These are phyloP conservation scores for Oncopeltus fasciatus DNA, from an alignment of 1,140 invertebrate genomes.

Conservation along the genomic window DNA sequence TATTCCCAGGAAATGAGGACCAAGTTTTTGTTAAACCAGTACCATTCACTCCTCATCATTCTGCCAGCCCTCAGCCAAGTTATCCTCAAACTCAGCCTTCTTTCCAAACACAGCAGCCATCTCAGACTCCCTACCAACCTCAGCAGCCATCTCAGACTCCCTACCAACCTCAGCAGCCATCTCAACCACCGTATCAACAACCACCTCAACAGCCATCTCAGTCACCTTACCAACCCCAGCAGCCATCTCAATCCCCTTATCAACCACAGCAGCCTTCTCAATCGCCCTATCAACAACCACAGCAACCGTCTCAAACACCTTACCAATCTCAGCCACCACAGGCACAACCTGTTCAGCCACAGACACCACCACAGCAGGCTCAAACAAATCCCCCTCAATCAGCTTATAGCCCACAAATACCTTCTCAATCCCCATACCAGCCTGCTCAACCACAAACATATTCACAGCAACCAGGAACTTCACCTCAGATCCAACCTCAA, in stretches of 20 bases:
- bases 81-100: background rate
- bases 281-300: conserved; percentile 15
- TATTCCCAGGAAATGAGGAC: conserved; percentile 19
- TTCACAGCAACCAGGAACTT: background rate
- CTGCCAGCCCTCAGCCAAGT: background rate
- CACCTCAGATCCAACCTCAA: background rate
- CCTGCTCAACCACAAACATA: conserved; percentile 23
- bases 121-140: conserved; percentile 5
- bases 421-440: conserved; percentile 15
- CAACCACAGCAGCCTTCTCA: background rate
- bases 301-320: conserved; percentile 3
- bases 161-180: background rate
- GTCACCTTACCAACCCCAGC: background rate
- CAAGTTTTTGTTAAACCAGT: conserved; percentile 1
- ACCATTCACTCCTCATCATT: background rate
- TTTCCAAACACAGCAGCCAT: background rate
- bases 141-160: background rate
- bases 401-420: conserved; percentile 12
- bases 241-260: background rate
- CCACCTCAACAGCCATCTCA: conserved; percentile 9
- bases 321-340: conserved; percentile 19
- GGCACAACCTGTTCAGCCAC: conserved; percentile 18
- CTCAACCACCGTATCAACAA: conserved; percentile 6
- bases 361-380: conserved; percentile 10
- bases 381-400: background rate